These are phyloP conservation scores for Meda fulgida DNA, from an alignment of 2,797 vertebrate genomes.

Conservation along the genomic window DNA sequence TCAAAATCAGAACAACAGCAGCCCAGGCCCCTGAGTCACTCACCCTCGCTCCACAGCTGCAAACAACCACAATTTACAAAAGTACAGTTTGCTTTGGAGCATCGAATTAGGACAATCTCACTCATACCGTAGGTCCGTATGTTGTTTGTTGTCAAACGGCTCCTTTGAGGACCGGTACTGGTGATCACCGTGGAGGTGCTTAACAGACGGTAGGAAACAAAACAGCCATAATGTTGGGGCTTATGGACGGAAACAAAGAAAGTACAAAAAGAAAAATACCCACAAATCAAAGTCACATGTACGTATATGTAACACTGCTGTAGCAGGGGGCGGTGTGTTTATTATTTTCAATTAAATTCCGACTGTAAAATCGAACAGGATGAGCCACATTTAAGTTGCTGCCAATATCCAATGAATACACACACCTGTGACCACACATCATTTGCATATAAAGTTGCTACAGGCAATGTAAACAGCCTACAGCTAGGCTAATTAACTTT, in stretches of 20 bases:
- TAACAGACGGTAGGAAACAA: slow-evolving; percentile 36
- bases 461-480: not conserved
- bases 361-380: not conserved
- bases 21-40: slow-evolving; percentile 20
- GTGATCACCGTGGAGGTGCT: slow-evolving; percentile 21
- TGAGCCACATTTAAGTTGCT: not conserved
- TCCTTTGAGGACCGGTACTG: slow-evolving; percentile 23
- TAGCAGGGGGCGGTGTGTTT: not conserved
- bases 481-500: slow-evolving; percentile 1
- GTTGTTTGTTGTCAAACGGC: slow-evolving; percentile 39
- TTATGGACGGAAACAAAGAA: not conserved
- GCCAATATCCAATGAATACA: not conserved
- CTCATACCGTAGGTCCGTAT: slow-evolving; percentile 1
- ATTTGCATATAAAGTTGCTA: not conserved
- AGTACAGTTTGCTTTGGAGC: not conserved
- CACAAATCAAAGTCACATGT: not conserved
- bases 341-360: slow-evolving; percentile 6
- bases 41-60: slow-evolving; percentile 34
- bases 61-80: slow-evolving; percentile 30
- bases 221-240: not conserved
- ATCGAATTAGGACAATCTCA: not conserved
- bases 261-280: not conserved
- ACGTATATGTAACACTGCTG: not conserved
- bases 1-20: slow-evolving; percentile 36
- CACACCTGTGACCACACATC: not conserved